These are phyloP conservation scores for Pedicia rivosa DNA, from an alignment of 2,888 invertebrate genomes.

Conservation along the genomic window DNA sequence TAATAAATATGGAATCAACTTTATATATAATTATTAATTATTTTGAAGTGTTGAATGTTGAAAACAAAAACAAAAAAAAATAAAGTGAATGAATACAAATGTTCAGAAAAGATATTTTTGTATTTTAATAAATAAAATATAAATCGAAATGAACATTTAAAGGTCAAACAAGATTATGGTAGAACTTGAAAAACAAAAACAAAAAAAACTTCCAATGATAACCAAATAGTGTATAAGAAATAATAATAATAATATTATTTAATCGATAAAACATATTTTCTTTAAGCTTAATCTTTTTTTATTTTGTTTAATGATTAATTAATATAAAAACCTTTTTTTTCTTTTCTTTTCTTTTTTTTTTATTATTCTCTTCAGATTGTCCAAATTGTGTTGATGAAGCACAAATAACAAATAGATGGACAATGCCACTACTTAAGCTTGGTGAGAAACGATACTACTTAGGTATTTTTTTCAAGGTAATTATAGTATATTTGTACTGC, in stretches of 20 bases:
- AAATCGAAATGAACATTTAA: no score
- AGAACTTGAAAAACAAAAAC: no score
- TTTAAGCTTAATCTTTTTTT: slow-evolving; percentile 9
- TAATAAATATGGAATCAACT: no score
- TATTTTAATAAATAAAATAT: no score
- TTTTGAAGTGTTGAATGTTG: no score
- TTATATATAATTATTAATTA: no score
- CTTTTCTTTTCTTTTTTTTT: not conserved
- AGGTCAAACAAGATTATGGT: no score
- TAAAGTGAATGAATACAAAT: no score
- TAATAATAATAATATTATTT: not conserved
- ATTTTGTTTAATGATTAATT: not conserved
- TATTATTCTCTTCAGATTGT: slow-evolving; percentile 44
- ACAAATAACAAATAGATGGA: slow-evolving; percentile 61
- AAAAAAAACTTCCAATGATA: no score
- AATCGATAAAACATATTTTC: not conserved
- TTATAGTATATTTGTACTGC: slow-evolving; percentile 14
- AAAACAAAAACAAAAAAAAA: no score
- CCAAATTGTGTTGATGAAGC: slow-evolving; percentile 66
- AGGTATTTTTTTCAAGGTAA: slow-evolving; percentile 88
- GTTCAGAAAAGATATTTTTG: no score
- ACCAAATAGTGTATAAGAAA: not conserved
- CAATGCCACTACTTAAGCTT: slow-evolving; percentile 75
- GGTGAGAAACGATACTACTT: slow-evolving; percentile 82
- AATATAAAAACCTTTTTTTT: not conserved